phyloP scores from a whole-genome alignment of 1,140 invertebrate genomes.

The Camponotus pennsylvanicus region DNA sequence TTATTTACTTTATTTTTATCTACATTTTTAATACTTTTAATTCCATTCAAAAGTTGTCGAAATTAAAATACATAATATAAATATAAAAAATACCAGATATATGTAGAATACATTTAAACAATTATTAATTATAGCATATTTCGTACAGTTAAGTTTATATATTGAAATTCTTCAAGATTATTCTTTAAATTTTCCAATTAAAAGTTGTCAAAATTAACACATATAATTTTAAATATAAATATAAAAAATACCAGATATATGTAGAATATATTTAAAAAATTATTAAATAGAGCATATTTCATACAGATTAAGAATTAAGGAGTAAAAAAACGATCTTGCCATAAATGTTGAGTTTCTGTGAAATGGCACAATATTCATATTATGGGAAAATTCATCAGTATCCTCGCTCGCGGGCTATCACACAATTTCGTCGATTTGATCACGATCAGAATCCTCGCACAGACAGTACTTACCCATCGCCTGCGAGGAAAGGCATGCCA shows the following conservation, averaged over 20 bases:
- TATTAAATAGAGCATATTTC: not conserved
- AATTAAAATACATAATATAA: not conserved
- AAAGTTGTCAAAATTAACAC: not conserved
- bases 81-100: not conserved
- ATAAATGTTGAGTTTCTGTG: not conserved
- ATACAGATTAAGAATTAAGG: not conserved
- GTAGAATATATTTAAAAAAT: not conserved
- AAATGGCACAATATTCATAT: not conserved
- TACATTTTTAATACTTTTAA: not conserved
- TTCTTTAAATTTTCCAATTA: not conserved
- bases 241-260: not conserved
- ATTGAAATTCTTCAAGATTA: no score
- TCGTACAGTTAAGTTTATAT: not conserved
- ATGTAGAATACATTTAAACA: not conserved
- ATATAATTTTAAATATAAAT: not conserved
- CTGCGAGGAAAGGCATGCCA: slow-evolving; percentile 5
- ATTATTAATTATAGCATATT: not conserved
- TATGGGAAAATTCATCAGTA: slow-evolving; percentile 12
- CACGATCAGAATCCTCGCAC: not conserved
- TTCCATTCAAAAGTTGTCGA: not conserved
- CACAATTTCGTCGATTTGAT: slow-evolving; percentile 25
- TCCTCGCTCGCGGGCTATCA: slow-evolving; percentile 1
- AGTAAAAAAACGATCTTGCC: not conserved
- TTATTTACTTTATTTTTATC: not conserved
- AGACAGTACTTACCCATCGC: slow-evolving; percentile 4